Percentiles rank a stretch among this genome's conserved stretches.
Evolutionary conservation across 2,113 vertebrate species (phyloP).

Genomic region (Bagarius yarrelli): DNA sequence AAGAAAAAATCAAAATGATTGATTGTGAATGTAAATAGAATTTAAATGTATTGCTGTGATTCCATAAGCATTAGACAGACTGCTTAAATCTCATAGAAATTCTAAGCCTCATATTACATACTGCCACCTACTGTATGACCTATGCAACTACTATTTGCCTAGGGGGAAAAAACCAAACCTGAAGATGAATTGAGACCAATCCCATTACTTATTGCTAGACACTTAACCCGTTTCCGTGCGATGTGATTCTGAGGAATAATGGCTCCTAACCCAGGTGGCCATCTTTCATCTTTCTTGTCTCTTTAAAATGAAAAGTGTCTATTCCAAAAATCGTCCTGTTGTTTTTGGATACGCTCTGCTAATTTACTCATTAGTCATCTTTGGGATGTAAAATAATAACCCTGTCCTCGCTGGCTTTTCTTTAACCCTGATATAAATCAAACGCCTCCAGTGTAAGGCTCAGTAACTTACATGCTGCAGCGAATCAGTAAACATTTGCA

Average conservation of each 20-base stretch:
- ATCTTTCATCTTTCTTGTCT: slow-evolving; percentile 1
- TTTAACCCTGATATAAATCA: slow-evolving; percentile 45
- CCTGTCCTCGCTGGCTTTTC: slow-evolving; percentile 23
- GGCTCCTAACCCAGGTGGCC: neutral
- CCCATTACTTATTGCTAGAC: neutral
- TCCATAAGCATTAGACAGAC: neutral
- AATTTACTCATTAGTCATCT: slow-evolving; percentile 26
- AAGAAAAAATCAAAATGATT: neutral
- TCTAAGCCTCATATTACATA: neutral
- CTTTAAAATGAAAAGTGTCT: slow-evolving; percentile 16
- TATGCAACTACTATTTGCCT: neutral
- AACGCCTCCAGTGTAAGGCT: slow-evolving; percentile 31
- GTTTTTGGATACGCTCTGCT: slow-evolving; percentile 12
- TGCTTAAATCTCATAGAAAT: neutral
- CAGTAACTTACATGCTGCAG: slow-evolving; percentile 55
- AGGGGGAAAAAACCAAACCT: neutral
- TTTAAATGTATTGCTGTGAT: neutral
- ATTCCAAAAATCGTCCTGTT: neutral
- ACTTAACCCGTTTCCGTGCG: neutral
- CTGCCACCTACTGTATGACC: slow-evolving; percentile 25
- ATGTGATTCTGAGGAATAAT: neutral
- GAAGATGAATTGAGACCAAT: neutral
- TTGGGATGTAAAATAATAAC: slow-evolving; percentile 21
- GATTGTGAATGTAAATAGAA: neutral
- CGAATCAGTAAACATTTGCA: slow-evolving; percentile 70